phyloP scores from a whole-genome alignment of 1,140 invertebrate genomes.

The Cepaea nemoralis region DNA sequence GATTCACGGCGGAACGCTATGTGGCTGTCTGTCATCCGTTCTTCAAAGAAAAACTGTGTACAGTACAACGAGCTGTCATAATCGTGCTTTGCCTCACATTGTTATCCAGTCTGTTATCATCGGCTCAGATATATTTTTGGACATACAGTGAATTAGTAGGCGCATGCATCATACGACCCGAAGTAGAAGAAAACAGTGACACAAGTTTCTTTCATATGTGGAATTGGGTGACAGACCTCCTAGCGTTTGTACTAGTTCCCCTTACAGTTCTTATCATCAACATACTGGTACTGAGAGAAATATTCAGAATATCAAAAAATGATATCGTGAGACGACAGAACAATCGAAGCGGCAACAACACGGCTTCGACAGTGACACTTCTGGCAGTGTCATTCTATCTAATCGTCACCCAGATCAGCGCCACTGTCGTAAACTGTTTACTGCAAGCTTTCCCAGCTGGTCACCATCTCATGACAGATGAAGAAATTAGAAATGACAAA shows the following conservation, averaged over 20 bases:
- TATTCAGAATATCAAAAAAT: conserved; percentile 53
- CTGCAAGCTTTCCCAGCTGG: conserved; percentile 46
- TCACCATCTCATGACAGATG: conserved; percentile 38
- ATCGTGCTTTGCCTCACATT: conserved; percentile 48
- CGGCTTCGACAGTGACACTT: conserved; percentile 62
- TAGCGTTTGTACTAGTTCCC: conserved; percentile 58
- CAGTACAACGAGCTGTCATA: conserved; percentile 53
- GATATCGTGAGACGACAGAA: conserved; percentile 44
- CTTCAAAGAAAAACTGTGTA: conserved; percentile 70
- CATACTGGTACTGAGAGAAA: conserved; percentile 57
- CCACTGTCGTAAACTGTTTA: conserved; percentile 56
- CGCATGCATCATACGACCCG: conserved; percentile 50
- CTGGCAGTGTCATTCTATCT: conserved; percentile 63
- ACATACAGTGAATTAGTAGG: conserved; percentile 42
- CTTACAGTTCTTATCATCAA: conserved; percentile 60
- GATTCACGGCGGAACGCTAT: conserved; percentile 94
- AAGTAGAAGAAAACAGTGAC: conserved; percentile 46
- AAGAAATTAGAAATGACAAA: conserved; percentile 47
- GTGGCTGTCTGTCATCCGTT: conserved; percentile 95
- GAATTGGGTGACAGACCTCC: conserved; percentile 57
- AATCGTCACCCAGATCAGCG: conserved; percentile 61
- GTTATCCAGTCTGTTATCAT: conserved; percentile 49
- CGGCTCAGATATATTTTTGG: conserved; percentile 64
- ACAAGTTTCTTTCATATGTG: conserved; percentile 56
- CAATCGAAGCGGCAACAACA: conserved; percentile 39